Percentiles rank a stretch among this genome's conserved stretches.
phyloP scores from a whole-genome alignment of 2,797 vertebrate genomes.

The Calcarius lapponicus region DNA sequence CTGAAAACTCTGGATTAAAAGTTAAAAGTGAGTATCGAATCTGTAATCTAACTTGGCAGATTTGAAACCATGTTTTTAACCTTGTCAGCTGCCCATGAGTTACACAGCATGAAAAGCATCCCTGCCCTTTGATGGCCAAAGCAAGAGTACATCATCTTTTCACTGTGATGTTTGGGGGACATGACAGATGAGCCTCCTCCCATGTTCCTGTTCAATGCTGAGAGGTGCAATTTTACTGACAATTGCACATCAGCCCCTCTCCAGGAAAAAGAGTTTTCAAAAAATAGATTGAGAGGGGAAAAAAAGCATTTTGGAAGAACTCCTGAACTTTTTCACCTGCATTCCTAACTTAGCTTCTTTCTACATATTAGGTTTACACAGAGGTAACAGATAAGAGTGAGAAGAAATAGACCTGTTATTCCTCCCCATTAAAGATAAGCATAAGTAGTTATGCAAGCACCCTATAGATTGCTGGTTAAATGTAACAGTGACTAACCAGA shows the following conservation, averaged over 20 bases:
- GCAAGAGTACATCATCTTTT: constrained; percentile 1
- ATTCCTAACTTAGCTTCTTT: background rate
- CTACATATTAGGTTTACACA: background rate
- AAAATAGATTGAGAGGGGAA: background rate
- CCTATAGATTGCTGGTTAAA: background rate
- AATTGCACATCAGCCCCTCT: background rate
- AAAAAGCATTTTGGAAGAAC: background rate
- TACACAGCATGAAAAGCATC: background rate
- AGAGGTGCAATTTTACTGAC: constrained; percentile 7
- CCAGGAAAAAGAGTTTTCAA: background rate
- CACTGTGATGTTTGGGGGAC: background rate
- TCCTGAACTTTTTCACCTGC: background rate
- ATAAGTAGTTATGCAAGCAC: background rate
- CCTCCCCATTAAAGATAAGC: background rate
- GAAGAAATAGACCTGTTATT: background rate
- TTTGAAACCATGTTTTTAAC: constrained; percentile 28
- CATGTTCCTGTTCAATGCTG: background rate
- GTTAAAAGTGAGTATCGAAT: background rate
- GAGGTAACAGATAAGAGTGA: background rate
- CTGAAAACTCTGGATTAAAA: constrained; percentile 22
- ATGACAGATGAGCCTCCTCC: constrained; percentile 27
- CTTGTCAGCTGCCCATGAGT: constrained; percentile 28
- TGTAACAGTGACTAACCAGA: constrained; percentile 26
- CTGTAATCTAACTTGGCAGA: constrained; percentile 21
- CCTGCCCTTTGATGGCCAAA: background rate